phyloP scores from a whole-genome alignment of 1,140 invertebrate species.

The Ceratitis capitata region DNA sequence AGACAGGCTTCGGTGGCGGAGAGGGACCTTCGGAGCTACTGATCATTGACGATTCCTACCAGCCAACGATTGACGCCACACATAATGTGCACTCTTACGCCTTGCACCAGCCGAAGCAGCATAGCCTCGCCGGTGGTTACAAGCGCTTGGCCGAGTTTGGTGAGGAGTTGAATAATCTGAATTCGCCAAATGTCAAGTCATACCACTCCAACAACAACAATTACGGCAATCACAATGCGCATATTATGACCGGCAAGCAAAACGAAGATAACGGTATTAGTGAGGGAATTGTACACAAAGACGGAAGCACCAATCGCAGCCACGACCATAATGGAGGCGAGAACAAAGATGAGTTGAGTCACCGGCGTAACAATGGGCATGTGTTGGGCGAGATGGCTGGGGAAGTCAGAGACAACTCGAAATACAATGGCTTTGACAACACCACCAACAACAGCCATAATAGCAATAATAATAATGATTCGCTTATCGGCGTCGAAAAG shows the following conservation, averaged over 20 bases:
- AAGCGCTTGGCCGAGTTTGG: neutral
- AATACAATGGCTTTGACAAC: neutral
- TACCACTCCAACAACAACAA: neutral
- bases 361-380: slow-evolving; percentile 4
- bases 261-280: neutral
- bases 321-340: neutral
- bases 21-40: neutral
- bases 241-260: neutral
- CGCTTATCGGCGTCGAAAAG: neutral
- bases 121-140: neutral
- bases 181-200: neutral
- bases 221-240: neutral
- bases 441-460: neutral
- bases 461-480: neutral
- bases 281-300: neutral
- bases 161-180: neutral
- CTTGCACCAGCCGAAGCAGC: neutral
- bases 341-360: neutral
- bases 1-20: neutral
- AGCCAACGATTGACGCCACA: neutral
- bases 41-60: neutral
- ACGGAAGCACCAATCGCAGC: neutral
- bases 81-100: neutral
- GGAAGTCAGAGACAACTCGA: no score
- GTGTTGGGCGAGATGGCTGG: neutral